Evolutionary conservation across 2,797 vertebrate species (phyloP), one percentile per base, ranked within the genome.

Genomic region (Todus mexicanus): DNA sequence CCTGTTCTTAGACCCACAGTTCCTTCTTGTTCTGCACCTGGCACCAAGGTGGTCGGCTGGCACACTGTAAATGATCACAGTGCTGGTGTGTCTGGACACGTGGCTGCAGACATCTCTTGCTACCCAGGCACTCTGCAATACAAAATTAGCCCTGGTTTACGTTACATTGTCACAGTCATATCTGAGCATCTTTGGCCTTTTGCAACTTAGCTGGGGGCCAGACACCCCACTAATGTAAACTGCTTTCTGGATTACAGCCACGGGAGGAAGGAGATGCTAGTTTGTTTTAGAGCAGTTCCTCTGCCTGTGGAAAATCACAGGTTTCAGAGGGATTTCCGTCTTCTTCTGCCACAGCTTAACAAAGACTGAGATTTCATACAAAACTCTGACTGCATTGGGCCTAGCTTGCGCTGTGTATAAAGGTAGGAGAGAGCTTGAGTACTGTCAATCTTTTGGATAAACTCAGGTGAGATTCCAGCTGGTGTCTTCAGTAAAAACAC

Each of bases 241-340:
- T 76, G 84, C 45, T 71, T 64, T 82, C 72, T 93, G 90, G 90
- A 87, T 77, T 38, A 35, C 38, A 80, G 93, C 81, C 87, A 71
- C 2, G 3, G 82, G 69, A 95, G 87, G 91, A 94, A 95, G 87
- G 82, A 91, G 84, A 12, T 54, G 79, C 78, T 74, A 15, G 54
- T 94, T 94, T 93, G 78, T 59, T 91, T 90, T 60, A 82, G 33
- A 76, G 78, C 78, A 83, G 78, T 85, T 83, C 82, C 90, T 92
- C 73, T 85, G 69, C 91, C 81, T 91, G 70, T 74, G 82, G 79
- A 61, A 90, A 74, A 93, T 92, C 89, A 80, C 78, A 80, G 50
- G 43, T 95, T 92, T 88, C 21, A 19, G 75, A 53, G 77, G 64
- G 51, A 72, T 92, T 90, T 96, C 86, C 3, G 3, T 84, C 63